Conservation (phyloP, 2,888 invertebrate species). For the Antheraea yamamai region DNA sequence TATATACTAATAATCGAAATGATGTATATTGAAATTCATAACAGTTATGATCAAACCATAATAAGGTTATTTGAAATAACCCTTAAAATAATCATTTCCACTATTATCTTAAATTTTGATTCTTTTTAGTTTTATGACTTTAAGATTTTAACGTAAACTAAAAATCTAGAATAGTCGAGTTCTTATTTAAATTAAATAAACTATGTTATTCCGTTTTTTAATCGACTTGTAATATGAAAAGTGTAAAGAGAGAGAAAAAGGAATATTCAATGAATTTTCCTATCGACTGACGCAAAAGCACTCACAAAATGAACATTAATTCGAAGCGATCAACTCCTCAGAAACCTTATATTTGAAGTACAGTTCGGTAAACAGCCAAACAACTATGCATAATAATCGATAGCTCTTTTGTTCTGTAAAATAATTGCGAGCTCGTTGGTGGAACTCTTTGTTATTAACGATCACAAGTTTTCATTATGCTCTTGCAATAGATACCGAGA, state of each 20-base stretch:
- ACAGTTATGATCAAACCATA: too few species aligned
- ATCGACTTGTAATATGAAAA: neutral
- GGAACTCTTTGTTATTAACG: conserved; percentile 45
- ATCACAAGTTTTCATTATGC: conserved; percentile 47
- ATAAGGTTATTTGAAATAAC: too few species aligned
- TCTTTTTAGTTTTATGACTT: too few species aligned
- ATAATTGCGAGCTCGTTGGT: conserved; percentile 43
- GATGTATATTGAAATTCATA: too few species aligned
- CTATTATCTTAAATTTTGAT: too few species aligned
- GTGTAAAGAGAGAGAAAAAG: neutral
- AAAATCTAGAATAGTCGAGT: too few species aligned
- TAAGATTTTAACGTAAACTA: too few species aligned
- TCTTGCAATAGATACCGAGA: conserved; percentile 44
- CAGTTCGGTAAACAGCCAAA: conserved; percentile 41
- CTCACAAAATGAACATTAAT: conserved; percentile 8
- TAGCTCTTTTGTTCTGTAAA: conserved; percentile 45
- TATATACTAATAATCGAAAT: too few species aligned
- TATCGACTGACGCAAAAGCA: neutral
- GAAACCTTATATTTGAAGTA: neutral
- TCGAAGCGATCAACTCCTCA: neutral
- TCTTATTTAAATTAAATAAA: too few species aligned
- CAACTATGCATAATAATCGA: conserved; percentile 42
- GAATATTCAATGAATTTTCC: neutral
- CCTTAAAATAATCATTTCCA: too few species aligned
- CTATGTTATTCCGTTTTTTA: too few species aligned